A percentile compares a stretch with the other conserved stretches of the same genome.
Evolutionary conservation across 1,140 invertebrate species (phyloP).

Genomic region (Platyura marginata): DNA sequence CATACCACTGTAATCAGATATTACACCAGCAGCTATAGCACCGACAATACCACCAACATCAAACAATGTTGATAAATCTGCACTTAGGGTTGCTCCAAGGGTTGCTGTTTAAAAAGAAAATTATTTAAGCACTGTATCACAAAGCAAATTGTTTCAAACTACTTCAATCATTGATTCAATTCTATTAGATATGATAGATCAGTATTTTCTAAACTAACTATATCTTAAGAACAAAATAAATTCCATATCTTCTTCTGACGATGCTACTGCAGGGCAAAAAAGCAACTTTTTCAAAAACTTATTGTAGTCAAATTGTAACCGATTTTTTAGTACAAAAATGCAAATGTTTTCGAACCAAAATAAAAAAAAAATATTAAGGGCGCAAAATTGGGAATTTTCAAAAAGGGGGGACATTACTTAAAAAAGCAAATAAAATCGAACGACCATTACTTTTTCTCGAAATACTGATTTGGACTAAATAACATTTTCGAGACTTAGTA

Average conservation of each 20-base stretch:
- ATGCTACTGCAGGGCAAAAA: too few relatives aligned
- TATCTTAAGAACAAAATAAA: too few relatives aligned
- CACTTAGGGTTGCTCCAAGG: constrained; percentile 48
- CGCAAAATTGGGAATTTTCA: too few relatives aligned
- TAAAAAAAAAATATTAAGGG: too few relatives aligned
- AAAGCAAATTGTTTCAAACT: neutral
- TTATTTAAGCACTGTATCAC: neutral
- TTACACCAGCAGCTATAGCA: constrained; percentile 69
- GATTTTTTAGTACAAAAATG: too few relatives aligned
- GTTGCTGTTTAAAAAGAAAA: constrained; percentile 38
- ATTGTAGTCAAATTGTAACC: too few relatives aligned
- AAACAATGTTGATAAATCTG: constrained; percentile 75
- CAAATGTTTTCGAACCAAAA: too few relatives aligned
- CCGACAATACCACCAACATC: constrained; percentile 80
- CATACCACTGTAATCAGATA: constrained; percentile 69
- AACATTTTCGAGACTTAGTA: too few relatives aligned
- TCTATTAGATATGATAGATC: neutral
- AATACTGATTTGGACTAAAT: neutral
- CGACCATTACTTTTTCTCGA: neutral
- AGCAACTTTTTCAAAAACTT: too few relatives aligned
- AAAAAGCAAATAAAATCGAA: neutral
- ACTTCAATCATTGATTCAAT: neutral
- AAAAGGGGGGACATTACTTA: too few relatives aligned
- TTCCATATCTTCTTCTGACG: too few relatives aligned
- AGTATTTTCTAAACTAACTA: neutral